Conservation (phyloP, 2,113 vertebrate species). For the Notarius quadriscutis region DNA sequence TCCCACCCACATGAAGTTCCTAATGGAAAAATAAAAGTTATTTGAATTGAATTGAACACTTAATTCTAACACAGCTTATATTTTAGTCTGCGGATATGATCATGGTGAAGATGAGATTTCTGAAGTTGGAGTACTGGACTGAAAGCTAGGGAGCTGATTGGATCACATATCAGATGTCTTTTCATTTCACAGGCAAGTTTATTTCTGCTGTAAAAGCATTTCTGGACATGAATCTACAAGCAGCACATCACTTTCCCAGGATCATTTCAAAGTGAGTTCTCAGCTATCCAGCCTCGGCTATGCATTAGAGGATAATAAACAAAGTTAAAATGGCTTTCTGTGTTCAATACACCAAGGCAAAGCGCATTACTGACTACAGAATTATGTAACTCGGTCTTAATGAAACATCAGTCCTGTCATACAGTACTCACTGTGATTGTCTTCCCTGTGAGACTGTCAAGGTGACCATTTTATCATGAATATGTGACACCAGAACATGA, state of each 20-base stretch:
- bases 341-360: background rate
- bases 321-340: slow-evolving; percentile 14
- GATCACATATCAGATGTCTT: background rate
- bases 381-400: background rate
- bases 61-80: too few species aligned
- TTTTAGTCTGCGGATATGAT: background rate
- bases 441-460: background rate
- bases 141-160: background rate
- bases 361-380: background rate
- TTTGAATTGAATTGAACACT: too few species aligned
- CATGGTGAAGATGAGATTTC: background rate
- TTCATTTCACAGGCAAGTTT: background rate
- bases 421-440: background rate
- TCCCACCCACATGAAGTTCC: too few species aligned
- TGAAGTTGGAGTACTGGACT: background rate
- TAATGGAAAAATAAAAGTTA: too few species aligned
- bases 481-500: background rate
- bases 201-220: background rate
- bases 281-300: background rate
- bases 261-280: background rate
- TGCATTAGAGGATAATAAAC: slow-evolving; percentile 22
- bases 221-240: background rate
- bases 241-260: slow-evolving; percentile 3
- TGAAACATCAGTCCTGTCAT: background rate
- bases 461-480: background rate